Conservation (phyloP, 2,797 vertebrate genomes). For the Potorous gilbertii region DNA sequence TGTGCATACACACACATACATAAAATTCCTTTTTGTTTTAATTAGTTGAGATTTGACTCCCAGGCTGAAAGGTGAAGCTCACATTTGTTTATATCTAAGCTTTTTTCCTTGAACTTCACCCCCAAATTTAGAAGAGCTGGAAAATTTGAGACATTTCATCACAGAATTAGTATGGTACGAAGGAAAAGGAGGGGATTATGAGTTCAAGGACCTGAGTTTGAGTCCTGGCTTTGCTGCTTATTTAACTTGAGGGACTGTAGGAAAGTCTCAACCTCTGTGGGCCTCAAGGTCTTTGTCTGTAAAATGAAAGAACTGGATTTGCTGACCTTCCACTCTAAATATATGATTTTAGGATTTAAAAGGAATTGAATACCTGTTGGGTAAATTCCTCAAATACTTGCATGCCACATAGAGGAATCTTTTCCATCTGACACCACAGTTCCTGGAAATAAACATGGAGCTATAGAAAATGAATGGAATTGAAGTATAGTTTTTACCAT, state of each 20-base stretch:
- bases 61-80: conserved; percentile 62
- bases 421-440: conserved; percentile 26
- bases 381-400: conserved; percentile 8
- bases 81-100: conserved; percentile 60
- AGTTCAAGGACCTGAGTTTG: neutral
- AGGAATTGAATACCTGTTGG: neutral
- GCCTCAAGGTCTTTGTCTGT: neutral
- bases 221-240: neutral
- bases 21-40: conserved; percentile 41
- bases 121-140: conserved; percentile 57
- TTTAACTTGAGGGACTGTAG: neutral
- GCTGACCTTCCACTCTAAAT: neutral
- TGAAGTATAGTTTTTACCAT: conserved; percentile 32
- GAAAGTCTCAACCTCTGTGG: neutral
- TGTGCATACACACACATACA: no score
- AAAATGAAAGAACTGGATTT: neutral
- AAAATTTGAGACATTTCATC: conserved; percentile 59
- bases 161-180: neutral
- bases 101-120: conserved; percentile 58
- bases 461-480: conserved; percentile 59
- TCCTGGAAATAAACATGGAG: conserved; percentile 60
- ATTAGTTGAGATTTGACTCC: conserved; percentile 66
- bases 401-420: conserved; percentile 1
- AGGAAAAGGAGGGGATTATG: neutral
- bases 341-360: conserved; percentile 31